Percentiles rank a stretch among this genome's conserved stretches.
phyloP scores from a whole-genome alignment of 2,113 vertebrate genomes.

The Eulemur rufifrons region DNA sequence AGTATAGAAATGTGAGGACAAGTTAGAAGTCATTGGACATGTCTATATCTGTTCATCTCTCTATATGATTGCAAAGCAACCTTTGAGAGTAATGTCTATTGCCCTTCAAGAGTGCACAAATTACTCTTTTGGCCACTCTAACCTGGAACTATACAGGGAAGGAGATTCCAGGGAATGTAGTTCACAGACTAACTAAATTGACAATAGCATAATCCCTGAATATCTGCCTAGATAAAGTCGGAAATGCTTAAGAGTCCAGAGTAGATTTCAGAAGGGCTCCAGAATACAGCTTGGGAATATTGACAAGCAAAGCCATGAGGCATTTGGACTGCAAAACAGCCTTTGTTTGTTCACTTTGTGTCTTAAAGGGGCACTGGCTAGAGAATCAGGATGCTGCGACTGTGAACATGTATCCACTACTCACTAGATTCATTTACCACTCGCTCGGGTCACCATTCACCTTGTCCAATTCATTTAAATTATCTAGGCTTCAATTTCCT shows the following conservation, averaged over 20 bases:
- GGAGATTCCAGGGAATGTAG: neutral
- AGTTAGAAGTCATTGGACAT: neutral
- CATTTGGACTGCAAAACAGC: neutral
- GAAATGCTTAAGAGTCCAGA: neutral
- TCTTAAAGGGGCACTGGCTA: neutral
- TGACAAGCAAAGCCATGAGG: neutral
- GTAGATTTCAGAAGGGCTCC: neutral
- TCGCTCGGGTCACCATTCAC: neutral
- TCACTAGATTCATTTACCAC: neutral
- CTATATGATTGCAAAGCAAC: neutral
- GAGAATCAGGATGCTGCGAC: neutral
- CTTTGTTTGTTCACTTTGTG: neutral
- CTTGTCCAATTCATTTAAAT: neutral
- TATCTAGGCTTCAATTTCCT: neutral
- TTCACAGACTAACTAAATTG: neutral
- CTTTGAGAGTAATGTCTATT: neutral
- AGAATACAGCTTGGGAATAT: neutral
- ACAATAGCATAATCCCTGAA: neutral
- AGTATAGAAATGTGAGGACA: neutral
- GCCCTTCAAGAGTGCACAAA: neutral
- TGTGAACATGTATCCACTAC: neutral
- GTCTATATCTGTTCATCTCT: neutral
- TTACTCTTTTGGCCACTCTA: neutral
- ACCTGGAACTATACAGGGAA: neutral
- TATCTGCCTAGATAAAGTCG: neutral